Percentiles rank a stretch among this genome's conserved stretches.
These are phyloP conservation scores for Anser cygnoides DNA, from an alignment of 2,113 vertebrate genomes.

Conservation along the genomic window DNA sequence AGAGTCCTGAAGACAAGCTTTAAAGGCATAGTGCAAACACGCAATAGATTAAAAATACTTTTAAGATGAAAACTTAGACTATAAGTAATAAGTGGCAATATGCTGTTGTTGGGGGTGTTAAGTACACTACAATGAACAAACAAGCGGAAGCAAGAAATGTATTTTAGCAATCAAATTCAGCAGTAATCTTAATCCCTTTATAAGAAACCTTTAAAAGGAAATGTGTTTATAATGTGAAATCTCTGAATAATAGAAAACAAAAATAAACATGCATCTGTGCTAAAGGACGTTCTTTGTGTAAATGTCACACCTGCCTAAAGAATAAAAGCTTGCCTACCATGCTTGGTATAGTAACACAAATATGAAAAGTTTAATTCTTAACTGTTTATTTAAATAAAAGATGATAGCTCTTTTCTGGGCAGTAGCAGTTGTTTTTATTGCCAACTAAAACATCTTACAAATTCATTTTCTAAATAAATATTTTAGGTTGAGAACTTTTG, in stretches of 20 bases:
- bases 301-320: conserved; percentile 40
- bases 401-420: not conserved
- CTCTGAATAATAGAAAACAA: conserved; percentile 1
- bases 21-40: fast-evolving
- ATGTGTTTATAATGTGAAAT: not conserved
- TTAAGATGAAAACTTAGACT: not conserved
- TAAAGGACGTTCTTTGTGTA: conserved; percentile 23
- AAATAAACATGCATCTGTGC: not conserved
- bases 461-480: not conserved
- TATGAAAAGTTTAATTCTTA: not conserved
- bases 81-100: not conserved
- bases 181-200: not conserved
- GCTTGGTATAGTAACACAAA: not conserved
- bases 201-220: conserved; percentile 32
- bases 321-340: not conserved
- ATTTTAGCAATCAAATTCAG: not conserved
- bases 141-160: conserved; percentile 11
- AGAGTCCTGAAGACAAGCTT: not conserved
- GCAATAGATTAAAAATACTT: not conserved
- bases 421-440: not conserved
- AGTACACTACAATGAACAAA: not conserved
- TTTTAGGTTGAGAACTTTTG: not conserved
- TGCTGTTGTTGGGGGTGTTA: not conserved
- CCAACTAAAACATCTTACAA: conserved; percentile 18
- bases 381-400: conserved; percentile 47